phyloP scores from a whole-genome alignment of 2,888 invertebrate species.

The Archaeoteleia sp. region DNA sequence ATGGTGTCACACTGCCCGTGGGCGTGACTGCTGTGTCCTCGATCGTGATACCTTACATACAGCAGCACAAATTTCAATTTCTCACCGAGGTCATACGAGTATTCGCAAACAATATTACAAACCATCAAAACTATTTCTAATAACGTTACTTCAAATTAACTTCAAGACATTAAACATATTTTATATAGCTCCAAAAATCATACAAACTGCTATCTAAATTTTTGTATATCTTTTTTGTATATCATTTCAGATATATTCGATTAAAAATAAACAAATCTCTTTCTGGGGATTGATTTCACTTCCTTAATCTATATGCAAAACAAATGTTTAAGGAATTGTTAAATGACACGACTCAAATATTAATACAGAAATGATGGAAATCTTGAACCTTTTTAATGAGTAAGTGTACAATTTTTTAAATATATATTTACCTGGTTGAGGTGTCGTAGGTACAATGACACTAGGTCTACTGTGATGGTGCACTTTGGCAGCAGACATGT shows the following conservation, averaged over 20 bases:
- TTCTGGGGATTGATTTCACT: too few species aligned
- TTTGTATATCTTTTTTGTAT: too few species aligned
- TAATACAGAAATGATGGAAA: too few species aligned
- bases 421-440: conserved; percentile 61
- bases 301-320: too few species aligned
- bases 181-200: too few species aligned
- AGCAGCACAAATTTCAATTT: conserved; percentile 25
- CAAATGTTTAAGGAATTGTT: too few species aligned
- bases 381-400: too few species aligned
- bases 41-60: conserved; percentile 66
- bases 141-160: background rate
- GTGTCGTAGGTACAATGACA: conserved; percentile 71
- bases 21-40: conserved; percentile 71
- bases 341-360: too few species aligned
- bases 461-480: conserved; percentile 70
- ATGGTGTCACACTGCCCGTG: conserved; percentile 68
- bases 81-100: background rate
- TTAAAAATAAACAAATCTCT: too few species aligned
- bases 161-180: too few species aligned
- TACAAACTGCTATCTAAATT: too few species aligned
- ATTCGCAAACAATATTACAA: conserved; percentile 19
- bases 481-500: conserved; percentile 71
- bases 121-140: conserved; percentile 29
- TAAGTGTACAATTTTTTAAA: background rate
- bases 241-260: too few species aligned